Percentiles rank a stretch among this genome's conserved stretches.
Evolutionary conservation across 64 coral and sea anemone genomes (phyloP).

Genomic region (Exaiptasia diaphana): DNA sequence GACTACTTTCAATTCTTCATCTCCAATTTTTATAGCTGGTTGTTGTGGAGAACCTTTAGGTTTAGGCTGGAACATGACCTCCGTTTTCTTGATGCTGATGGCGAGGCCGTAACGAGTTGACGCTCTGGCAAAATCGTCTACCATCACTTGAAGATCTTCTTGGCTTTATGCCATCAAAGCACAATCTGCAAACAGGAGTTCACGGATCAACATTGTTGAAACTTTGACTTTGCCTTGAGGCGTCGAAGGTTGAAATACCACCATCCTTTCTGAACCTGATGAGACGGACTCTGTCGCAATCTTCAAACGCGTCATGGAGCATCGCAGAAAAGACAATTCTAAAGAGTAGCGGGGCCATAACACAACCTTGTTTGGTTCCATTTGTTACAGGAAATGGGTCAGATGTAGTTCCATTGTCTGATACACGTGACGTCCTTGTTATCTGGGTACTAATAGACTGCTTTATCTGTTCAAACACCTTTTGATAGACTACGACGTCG

Average conservation of each 20-base stretch:
- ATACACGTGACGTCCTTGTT: background rate
- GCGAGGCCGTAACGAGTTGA: background rate
- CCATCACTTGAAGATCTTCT: background rate
- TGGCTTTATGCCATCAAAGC: background rate
- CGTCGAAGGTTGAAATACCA: background rate
- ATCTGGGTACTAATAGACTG: background rate
- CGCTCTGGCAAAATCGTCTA: background rate
- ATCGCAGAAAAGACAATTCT: constrained; percentile 9
- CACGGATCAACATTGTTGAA: background rate
- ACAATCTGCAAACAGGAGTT: background rate
- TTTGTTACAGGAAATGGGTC: background rate
- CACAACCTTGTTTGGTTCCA: constrained; percentile 27
- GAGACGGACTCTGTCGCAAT: background rate
- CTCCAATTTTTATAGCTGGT: background rate
- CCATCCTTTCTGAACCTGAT: background rate
- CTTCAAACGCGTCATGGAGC: background rate
- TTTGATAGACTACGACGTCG: constrained; percentile 43
- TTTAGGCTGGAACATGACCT: background rate
- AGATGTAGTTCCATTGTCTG: background rate
- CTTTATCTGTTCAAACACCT: background rate
- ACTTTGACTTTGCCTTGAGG: background rate
- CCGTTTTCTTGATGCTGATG: background rate
- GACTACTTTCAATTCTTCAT: background rate
- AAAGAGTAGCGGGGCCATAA: constrained; percentile 1
- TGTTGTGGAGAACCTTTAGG: background rate